phyloP scores from a whole-genome alignment of 2,888 invertebrate species.

The Drosophila mulleri region DNA sequence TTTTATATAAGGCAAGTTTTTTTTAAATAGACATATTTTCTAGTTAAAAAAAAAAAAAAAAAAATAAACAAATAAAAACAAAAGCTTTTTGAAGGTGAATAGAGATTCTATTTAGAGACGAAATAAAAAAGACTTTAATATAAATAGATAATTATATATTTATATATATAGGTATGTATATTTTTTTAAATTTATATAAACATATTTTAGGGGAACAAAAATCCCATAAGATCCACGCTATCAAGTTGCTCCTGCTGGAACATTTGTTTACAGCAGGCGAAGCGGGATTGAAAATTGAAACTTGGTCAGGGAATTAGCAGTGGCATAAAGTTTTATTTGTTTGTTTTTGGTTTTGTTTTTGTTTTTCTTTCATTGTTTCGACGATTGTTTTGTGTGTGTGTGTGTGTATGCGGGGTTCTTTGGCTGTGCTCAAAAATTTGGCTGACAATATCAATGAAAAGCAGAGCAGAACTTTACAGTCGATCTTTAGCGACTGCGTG shows the following conservation, averaged over 20 bases:
- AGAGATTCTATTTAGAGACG: neutral
- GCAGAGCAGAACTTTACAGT: neutral
- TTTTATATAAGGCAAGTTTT: too few species aligned
- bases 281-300: slow-evolving; percentile 18
- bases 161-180: neutral
- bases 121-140: neutral
- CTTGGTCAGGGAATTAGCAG: slow-evolving; percentile 9
- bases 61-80: neutral
- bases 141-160: neutral
- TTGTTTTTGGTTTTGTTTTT: slow-evolving; percentile 63
- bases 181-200: neutral
- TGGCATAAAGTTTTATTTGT: slow-evolving; percentile 38
- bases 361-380: slow-evolving; percentile 49
- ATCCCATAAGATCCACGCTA: neutral
- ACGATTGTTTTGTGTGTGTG: slow-evolving; percentile 13
- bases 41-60: neutral
- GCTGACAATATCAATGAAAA: slow-evolving; percentile 50
- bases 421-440: slow-evolving; percentile 46
- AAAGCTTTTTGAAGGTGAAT: neutral
- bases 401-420: slow-evolving; percentile 1
- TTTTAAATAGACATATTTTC: too few species aligned
- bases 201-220: neutral
- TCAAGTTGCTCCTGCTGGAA: neutral
- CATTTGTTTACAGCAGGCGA: neutral
- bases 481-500: neutral